A percentile compares a stretch with the other conserved stretches of the same genome.
These are phyloP conservation scores for Anodontia alba DNA, from an alignment of 2,888 invertebrate species.

Conservation along the genomic window DNA sequence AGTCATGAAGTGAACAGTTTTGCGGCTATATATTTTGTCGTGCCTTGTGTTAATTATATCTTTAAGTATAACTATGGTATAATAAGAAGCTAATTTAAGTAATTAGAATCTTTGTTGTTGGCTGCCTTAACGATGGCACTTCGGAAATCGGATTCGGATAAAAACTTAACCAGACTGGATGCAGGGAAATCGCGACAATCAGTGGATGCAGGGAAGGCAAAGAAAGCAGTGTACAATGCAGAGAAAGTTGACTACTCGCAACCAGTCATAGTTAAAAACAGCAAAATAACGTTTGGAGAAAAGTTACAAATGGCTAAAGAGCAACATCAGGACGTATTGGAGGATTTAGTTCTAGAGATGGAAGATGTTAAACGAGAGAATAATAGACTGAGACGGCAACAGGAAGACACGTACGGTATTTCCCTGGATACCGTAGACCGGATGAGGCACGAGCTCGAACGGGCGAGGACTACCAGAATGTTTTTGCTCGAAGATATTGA, in stretches of 20 bases:
- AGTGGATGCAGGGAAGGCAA: background rate
- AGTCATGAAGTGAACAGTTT: too few relatives aligned
- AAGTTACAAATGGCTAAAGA: slow-evolving; percentile 50
- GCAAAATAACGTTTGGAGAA: slow-evolving; percentile 59
- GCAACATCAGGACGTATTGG: slow-evolving; percentile 53
- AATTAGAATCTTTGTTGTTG: background rate
- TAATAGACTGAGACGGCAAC: slow-evolving; percentile 54
- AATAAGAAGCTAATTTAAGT: background rate
- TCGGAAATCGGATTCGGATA: background rate
- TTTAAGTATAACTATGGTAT: too few relatives aligned
- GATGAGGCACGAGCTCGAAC: slow-evolving; percentile 59
- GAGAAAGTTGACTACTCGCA: slow-evolving; percentile 56
- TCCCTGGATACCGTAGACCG: slow-evolving; percentile 55
- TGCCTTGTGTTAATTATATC: too few relatives aligned
- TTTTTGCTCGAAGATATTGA: slow-evolving; percentile 60
- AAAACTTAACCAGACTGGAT: background rate
- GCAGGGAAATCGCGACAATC: background rate
- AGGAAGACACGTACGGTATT: slow-evolving; percentile 57
- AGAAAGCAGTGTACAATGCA: background rate
- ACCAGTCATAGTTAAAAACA: slow-evolving; percentile 57
- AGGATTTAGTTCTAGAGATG: slow-evolving; percentile 57
- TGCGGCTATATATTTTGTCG: too few relatives aligned
- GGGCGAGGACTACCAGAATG: slow-evolving; percentile 49
- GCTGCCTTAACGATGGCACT: background rate
- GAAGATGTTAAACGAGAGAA: slow-evolving; percentile 55